phyloP scores from a whole-genome alignment of 1,140 invertebrate genomes.

The Meloidogyne hapla region DNA sequence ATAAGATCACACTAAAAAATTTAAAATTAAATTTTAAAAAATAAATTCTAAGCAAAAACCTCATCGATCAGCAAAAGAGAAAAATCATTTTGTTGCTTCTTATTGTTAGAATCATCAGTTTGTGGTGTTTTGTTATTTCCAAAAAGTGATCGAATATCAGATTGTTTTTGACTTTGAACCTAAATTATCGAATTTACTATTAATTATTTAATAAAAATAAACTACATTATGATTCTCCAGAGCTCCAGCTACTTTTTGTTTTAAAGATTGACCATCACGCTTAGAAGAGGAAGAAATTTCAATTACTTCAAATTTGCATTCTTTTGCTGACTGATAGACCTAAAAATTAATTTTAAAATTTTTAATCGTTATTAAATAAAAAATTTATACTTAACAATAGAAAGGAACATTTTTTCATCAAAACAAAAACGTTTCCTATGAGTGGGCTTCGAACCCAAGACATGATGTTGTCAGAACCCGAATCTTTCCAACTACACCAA shows the following conservation, averaged over 20 bases:
- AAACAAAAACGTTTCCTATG: too few species aligned
- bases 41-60: neutral
- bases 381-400: neutral
- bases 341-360: neutral
- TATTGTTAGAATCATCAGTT: neutral
- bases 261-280: conserved; percentile 9
- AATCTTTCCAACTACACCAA: too few species aligned
- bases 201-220: neutral
- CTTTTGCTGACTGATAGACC: conserved; percentile 26
- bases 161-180: neutral
- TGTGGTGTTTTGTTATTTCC: neutral
- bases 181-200: neutral
- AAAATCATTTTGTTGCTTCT: neutral
- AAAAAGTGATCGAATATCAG: conserved; percentile 3
- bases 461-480: too few species aligned
- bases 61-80: conserved; percentile 21
- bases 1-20: conserved; percentile 18
- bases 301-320: conserved; percentile 9
- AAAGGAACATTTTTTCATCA: too few species aligned
- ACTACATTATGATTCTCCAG: conserved; percentile 16
- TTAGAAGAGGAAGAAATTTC: conserved; percentile 16
- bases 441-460: too few species aligned
- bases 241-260: conserved; percentile 21
- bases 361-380: neutral
- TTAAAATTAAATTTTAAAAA: neutral